Percentiles rank a stretch among this genome's conserved stretches.
Conservation (phyloP, 2,113 vertebrate genomes). For the Cyprichromis sp. region DNA sequence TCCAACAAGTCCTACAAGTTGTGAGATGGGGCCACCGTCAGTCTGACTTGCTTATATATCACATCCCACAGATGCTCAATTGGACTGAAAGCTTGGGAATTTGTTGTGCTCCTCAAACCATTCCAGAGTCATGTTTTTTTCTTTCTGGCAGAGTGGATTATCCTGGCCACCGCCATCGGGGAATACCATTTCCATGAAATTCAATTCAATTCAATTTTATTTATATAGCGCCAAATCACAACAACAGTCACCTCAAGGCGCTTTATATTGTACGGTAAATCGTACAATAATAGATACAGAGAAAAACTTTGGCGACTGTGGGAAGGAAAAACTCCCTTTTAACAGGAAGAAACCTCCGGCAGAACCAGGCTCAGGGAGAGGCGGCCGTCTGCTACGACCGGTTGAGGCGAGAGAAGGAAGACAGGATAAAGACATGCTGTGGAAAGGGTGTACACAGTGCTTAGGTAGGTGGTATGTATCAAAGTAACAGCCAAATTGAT, state of each 20-base stretch:
- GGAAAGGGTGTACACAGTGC: background rate
- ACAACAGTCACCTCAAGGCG: accelerated
- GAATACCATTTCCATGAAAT: background rate
- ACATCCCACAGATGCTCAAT: background rate
- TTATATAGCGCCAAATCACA: background rate
- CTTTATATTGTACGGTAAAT: background rate
- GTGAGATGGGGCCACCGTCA: background rate
- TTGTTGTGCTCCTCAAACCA: background rate
- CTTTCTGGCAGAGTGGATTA: background rate
- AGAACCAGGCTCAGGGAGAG: background rate
- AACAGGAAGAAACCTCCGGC: background rate
- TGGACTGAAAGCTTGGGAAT: background rate
- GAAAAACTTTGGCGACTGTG: background rate
- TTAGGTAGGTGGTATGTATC: background rate
- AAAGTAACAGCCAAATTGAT: background rate
- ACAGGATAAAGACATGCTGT: background rate
- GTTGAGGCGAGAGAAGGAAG: accelerated
- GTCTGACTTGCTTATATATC: background rate
- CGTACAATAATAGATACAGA: background rate
- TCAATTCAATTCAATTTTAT: background rate
- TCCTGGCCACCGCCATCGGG: accelerated
- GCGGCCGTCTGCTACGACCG: accelerated
- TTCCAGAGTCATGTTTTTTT: background rate
- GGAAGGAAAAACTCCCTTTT: background rate
- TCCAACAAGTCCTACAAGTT: background rate